A percentile compares a stretch with the other conserved stretches of the same genome.
phyloP scores from a whole-genome alignment of 2,113 vertebrate species.

The Stegostoma tigrinum region DNA sequence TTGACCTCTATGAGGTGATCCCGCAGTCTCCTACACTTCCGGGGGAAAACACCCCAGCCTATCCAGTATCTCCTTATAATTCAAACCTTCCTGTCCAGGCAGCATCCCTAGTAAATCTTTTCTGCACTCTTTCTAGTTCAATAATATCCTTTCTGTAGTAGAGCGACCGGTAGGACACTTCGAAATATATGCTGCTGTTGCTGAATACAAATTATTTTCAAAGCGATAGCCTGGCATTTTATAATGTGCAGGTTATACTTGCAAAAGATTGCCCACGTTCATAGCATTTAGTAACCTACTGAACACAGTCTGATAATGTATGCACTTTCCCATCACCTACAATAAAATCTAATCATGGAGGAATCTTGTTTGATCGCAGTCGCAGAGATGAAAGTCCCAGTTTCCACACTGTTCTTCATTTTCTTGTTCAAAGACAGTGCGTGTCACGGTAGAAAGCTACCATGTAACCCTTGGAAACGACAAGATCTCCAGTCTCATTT shows the following conservation, averaged over 20 bases:
- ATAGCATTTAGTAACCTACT: neutral
- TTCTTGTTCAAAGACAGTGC: slow-evolving; percentile 6
- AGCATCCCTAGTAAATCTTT: no score
- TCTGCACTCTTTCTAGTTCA: no score
- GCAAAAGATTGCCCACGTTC: neutral
- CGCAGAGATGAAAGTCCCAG: neutral
- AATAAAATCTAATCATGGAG: slow-evolving; percentile 7
- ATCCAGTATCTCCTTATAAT: no score
- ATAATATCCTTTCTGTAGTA: no score
- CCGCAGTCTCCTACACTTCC: no score
- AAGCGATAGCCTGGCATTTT: neutral
- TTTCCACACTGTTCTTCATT: neutral
- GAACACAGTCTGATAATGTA: neutral
- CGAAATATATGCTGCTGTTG: neutral
- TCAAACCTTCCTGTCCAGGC: no score
- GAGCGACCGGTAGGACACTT: no score
- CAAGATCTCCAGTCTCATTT: slow-evolving; percentile 28
- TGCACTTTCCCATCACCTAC: neutral
- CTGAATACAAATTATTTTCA: neutral
- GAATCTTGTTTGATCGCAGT: neutral
- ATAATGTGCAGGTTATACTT: neutral
- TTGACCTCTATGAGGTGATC: no score
- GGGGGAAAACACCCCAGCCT: no score
- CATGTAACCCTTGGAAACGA: slow-evolving; percentile 32
- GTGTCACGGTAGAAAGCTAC: slow-evolving; percentile 7